Conservation (phyloP, 2,113 vertebrate species). For the Crotalus helleri region DNA sequence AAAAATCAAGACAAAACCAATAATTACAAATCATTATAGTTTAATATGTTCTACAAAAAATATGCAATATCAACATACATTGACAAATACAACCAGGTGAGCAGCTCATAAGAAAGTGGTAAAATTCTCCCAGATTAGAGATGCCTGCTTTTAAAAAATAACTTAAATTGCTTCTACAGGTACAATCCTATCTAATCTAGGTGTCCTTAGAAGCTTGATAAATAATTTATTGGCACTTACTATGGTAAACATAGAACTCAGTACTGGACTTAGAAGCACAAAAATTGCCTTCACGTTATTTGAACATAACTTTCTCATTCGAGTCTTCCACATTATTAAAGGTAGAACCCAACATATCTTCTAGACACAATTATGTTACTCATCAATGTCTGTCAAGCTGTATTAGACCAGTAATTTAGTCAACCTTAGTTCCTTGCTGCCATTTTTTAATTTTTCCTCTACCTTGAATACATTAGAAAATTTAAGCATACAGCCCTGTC, state of each 20-base stretch:
- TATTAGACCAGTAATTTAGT: neutral
- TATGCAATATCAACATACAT: neutral
- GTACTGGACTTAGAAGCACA: neutral
- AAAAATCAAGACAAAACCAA: constrained; percentile 51
- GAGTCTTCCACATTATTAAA: neutral
- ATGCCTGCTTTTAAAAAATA: neutral
- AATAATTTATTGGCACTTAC: neutral
- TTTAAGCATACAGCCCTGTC: neutral
- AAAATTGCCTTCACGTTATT: neutral
- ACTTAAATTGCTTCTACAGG: neutral
- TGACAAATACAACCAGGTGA: neutral
- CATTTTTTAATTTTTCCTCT: neutral
- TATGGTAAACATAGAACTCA: neutral
- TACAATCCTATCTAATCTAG: neutral
- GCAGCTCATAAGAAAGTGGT: neutral
- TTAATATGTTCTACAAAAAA: neutral
- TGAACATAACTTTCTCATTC: neutral
- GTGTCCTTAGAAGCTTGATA: neutral
- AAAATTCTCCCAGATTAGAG: neutral
- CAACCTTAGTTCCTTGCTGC: neutral
- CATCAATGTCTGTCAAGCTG: neutral
- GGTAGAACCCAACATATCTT: neutral
- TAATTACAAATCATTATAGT: neutral
- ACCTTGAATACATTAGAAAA: neutral
- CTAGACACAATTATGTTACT: neutral